phyloP scores from a whole-genome alignment of 2,888 invertebrate species.

The Nebria brevicollis region DNA sequence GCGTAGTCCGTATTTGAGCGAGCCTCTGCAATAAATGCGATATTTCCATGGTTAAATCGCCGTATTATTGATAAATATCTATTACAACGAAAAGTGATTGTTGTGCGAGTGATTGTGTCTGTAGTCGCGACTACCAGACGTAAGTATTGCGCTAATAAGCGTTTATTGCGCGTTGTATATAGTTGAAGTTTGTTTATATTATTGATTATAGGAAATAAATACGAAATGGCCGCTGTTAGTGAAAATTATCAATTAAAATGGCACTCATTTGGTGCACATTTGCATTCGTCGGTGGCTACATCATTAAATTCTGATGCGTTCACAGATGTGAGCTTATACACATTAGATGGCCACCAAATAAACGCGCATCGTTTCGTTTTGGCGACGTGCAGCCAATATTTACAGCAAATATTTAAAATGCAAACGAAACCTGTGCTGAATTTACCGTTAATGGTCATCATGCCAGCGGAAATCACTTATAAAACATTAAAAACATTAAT shows the following conservation, averaged over 20 bases:
- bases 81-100: slow-evolving; percentile 52
- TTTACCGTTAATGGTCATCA: slow-evolving; percentile 72
- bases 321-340: slow-evolving; percentile 83
- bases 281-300: slow-evolving; percentile 84
- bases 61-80: slow-evolving; percentile 33
- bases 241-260: slow-evolving; percentile 91
- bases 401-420: slow-evolving; percentile 67
- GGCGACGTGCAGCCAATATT: slow-evolving; percentile 80
- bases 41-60: slow-evolving; percentile 31
- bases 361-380: slow-evolving; percentile 87
- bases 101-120: slow-evolving; percentile 47
- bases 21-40: slow-evolving; percentile 60
- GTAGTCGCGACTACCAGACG: slow-evolving; percentile 18
- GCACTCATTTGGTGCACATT: slow-evolving; percentile 85
- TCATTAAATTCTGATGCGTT: slow-evolving; percentile 79
- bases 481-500: slow-evolving; percentile 83
- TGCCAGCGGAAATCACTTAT: slow-evolving; percentile 83
- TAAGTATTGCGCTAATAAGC: slow-evolving; percentile 27
- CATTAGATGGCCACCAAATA: slow-evolving; percentile 81
- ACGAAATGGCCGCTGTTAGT: slow-evolving; percentile 65
- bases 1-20: slow-evolving; percentile 40
- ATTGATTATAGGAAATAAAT: slow-evolving; percentile 2
- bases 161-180: neutral
- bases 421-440: slow-evolving; percentile 55
- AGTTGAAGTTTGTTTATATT: slow-evolving; percentile 3